Evolutionary conservation across 2,888 invertebrate genomes (phyloP), one percentile per base, ranked within the genome.

Genomic region (Epinotia demarniana): DNA sequence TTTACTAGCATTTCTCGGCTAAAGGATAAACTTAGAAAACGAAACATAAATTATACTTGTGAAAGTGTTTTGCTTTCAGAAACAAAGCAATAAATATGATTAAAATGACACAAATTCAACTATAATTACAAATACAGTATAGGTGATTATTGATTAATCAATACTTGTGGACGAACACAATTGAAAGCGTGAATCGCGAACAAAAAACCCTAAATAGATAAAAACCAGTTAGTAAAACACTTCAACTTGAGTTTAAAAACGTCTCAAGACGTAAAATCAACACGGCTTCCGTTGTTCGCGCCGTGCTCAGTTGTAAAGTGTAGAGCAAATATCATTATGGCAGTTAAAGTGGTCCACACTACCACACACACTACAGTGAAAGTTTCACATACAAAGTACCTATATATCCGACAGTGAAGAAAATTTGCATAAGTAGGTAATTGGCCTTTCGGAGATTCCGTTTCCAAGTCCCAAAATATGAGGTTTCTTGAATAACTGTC

Each of bases 271-370:
- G 58, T 49, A 18, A 71, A 75, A 64, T 12, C 23, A 75, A 67
- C 55, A 75, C 71, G 43, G 71, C 66, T 71, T 53, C 61, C 75
- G 75, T 67, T 75, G 71, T 75, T 75, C 60, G 33, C 18, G 27
- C 55, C 57, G 61, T 62, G 55, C 27, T 60, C 13, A 23, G 4
- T 53, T 58, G 39, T 61, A 33, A 55, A 75, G 75, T 67, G 75
- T 46, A 61, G 9, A 57, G 57, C 67, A 72, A 75, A 75, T 55
- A 75, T 27, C 57, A 58, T 67, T 57, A 66, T 55, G 49, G 12
- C 33, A 39, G 18, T 46, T 61, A 9, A 75, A 75, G 75, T 62
- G 61, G 55, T n/a, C 43, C 39, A 33, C 53, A 60, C 58, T 6
- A 13, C 8, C 39, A 39, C 39, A 39, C 39, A 39, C 33, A 33